Evolutionary conservation across 2,888 invertebrate species (phyloP), one percentile per base, ranked within the genome.

Genomic region (Platycheirus albimanus): DNA sequence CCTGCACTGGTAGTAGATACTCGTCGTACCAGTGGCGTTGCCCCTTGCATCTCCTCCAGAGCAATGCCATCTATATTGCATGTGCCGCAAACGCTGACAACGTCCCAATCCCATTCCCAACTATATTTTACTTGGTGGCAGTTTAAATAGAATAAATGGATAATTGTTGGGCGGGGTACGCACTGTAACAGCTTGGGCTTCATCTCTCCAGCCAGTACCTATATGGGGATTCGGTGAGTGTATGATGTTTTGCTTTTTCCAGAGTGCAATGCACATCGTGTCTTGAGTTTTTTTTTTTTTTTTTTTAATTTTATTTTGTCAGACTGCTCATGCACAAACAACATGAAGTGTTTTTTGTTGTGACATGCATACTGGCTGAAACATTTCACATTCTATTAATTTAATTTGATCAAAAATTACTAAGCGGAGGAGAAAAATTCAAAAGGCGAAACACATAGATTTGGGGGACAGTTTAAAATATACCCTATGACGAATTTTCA

Each of bases 101-200:
- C 38, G n/a, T 5, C 38, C 13, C 15, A n/a, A n/a, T n/a, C 8
- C 11, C 24, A 24, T 24, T 20, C 13, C 47, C 45, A 45, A 13
- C 33, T 76, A n/a, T n/a, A 10, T 10, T 64, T 7, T 47, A 43
- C 54, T 74, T 74, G 74, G 52, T 66, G 54, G 47, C 61, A 43
- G 49, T 61, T 77, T 71, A 74, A 69, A 75, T 54, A 54, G 74
- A 63, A 63, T 69, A 78, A 78, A 78, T 69, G 78, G 78, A 78
- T 74, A 83, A 83, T 78, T 78, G 78, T 38, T 67, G 72, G 72
- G 72, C 67, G 72, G 78, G 72, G 64, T 78, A 78, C 72, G 81
- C 71, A 76, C 70, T 52, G 20, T 38, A 38, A 30, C 45, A 51
- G 45, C 30, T 17, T 33, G 45, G 19, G 19, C 4, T 1, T n/a